Conservation (phyloP, 2,888 invertebrate species). For the Ernsta delagoae region DNA sequence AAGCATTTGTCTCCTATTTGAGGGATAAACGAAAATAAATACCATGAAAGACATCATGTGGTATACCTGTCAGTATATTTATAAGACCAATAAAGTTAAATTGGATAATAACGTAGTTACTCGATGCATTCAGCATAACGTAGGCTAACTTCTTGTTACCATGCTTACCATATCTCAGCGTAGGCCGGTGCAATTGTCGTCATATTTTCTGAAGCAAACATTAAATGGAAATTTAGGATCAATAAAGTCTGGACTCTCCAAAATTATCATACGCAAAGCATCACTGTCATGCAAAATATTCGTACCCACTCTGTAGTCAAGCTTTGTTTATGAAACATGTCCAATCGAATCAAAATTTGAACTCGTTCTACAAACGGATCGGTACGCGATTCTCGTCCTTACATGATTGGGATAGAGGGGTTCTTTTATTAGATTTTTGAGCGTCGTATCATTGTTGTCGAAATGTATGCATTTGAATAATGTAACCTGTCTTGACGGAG, state of each 20-base stretch:
- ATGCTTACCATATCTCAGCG: conserved; percentile 4
- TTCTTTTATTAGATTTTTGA: conserved; percentile 40
- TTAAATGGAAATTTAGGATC: conserved; percentile 30
- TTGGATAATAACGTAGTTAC: background rate
- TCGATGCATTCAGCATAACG: conserved; percentile 13
- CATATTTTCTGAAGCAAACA: conserved; percentile 33
- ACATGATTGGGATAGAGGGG: conserved; percentile 38
- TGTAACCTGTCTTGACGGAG: conserved; percentile 74
- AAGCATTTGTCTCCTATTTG: too few species aligned
- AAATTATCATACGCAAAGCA: conserved; percentile 62
- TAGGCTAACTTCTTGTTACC: background rate
- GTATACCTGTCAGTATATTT: too few species aligned
- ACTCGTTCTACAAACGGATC: conserved; percentile 11
- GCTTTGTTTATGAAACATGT: conserved; percentile 65
- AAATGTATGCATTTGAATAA: conserved; percentile 78
- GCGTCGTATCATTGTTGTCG: conserved; percentile 48
- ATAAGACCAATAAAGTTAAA: background rate
- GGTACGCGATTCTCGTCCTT: conserved; percentile 45
- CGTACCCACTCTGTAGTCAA: conserved; percentile 58
- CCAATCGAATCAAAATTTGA: conserved; percentile 47
- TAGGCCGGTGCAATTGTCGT: conserved; percentile 26
- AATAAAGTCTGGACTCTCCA: conserved; percentile 39
- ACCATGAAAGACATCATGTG: too few species aligned
- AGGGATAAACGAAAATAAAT: too few species aligned
- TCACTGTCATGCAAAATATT: conserved; percentile 63